phyloP scores from a whole-genome alignment of 2,888 invertebrate genomes.

The Agonopterix subpropinquella region DNA sequence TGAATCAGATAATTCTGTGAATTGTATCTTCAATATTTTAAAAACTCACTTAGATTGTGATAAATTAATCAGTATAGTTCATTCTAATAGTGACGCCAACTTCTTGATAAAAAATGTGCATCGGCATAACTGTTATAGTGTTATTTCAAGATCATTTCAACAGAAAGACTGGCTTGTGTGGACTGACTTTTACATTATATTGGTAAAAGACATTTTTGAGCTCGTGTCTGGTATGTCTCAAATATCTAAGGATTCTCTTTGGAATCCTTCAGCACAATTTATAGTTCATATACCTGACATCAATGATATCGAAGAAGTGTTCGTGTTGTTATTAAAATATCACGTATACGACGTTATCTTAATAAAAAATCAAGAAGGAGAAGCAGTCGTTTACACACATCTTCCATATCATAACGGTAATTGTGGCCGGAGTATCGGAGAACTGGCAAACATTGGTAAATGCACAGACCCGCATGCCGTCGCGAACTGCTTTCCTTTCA shows the following conservation, averaged over 20 bases:
- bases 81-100: not conserved
- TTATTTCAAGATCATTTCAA: conserved; percentile 3
- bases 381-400: conserved; percentile 8
- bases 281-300: conserved; percentile 7
- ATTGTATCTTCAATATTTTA: not conserved
- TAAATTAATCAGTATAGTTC: not conserved
- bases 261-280: conserved; percentile 15
- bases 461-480: conserved; percentile 6
- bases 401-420: conserved; percentile 11
- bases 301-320: not conserved
- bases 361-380: not conserved
- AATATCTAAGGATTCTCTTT: conserved; percentile 9
- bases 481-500: conserved; percentile 3
- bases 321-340: conserved; percentile 1
- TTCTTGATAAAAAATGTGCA: not conserved
- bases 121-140: conserved; percentile 2
- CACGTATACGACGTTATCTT: conserved; percentile 3
- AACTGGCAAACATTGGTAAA: conserved; percentile 4
- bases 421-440: conserved; percentile 11
- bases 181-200: conserved; percentile 10
- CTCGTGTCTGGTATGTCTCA: not conserved
- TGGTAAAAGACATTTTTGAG: conserved; percentile 2
- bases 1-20: not conserved
- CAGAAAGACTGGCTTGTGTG: not conserved
- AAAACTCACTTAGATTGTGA: not conserved